Evolutionary conservation across 1,140 invertebrate species (phyloP).

Genomic region (Xylocopa sonorina): DNA sequence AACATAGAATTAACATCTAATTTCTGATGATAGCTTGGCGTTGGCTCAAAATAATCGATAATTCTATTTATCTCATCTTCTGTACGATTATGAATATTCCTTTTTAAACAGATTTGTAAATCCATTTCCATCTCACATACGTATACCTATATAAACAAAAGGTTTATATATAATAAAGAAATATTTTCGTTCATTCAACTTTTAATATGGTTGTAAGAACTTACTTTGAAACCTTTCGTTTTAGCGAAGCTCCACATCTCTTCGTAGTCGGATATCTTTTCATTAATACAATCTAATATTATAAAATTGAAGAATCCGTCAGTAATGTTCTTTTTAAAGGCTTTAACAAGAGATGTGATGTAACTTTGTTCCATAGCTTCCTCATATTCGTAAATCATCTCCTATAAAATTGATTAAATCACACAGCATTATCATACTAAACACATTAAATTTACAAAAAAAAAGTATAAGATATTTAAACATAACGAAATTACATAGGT

Average conservation of each 20-base stretch:
- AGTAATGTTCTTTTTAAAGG: constrained; percentile 95
- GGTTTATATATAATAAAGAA: constrained; percentile 1
- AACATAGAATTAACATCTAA: constrained; percentile 91
- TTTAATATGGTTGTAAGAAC: constrained; percentile 23
- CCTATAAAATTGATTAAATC: constrained; percentile 81
- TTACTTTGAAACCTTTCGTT: constrained; percentile 94
- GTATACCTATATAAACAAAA: constrained; percentile 90
- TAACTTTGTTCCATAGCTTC: constrained; percentile 92
- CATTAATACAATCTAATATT: constrained; percentile 94
- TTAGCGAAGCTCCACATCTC: constrained; percentile 95
- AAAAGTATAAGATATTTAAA: no score
- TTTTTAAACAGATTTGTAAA: constrained; percentile 87
- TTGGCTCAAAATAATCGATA: constrained; percentile 89
- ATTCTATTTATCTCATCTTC: constrained; percentile 91
- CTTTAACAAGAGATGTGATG: constrained; percentile 91
- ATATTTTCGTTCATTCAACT: not conserved
- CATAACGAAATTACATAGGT: no score
- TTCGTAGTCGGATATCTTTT: constrained; percentile 90
- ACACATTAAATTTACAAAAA: not conserved
- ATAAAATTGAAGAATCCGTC: constrained; percentile 97
- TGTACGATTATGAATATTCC: constrained; percentile 92
- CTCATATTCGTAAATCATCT: constrained; percentile 96
- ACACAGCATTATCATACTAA: not conserved
- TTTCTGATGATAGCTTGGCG: constrained; percentile 86
- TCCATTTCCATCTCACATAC: constrained; percentile 94